Evolutionary conservation across 2,888 invertebrate genomes (phyloP).

Genomic region (Cryptocephalus moraei): DNA sequence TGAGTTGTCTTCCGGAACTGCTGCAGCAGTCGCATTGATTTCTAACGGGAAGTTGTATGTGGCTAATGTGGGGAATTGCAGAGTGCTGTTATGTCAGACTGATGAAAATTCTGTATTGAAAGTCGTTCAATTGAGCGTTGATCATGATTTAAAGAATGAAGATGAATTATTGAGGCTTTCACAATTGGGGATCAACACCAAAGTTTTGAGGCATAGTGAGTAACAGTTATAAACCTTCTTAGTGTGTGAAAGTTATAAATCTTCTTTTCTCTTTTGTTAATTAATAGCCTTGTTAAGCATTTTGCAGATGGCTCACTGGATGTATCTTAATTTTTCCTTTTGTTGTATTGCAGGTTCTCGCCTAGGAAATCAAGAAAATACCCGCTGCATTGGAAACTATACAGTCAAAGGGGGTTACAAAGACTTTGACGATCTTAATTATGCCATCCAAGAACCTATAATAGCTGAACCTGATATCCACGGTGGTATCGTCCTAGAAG

Average conservation of each 20-base stretch:
- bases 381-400: constrained; percentile 81
- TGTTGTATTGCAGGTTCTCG: constrained; percentile 45
- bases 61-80: constrained; percentile 67
- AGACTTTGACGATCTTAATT: constrained; percentile 65
- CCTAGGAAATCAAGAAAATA: constrained; percentile 71
- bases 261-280: not conserved
- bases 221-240: constrained; percentile 4
- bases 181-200: constrained; percentile 63
- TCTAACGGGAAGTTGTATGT: constrained; percentile 70
- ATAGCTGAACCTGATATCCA: constrained; percentile 76
- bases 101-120: constrained; percentile 66
- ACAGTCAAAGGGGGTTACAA: constrained; percentile 76
- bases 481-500: constrained; percentile 68
- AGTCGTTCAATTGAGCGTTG: constrained; percentile 72
- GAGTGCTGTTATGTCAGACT: constrained; percentile 71
- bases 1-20: constrained; percentile 72
- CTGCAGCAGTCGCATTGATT: constrained; percentile 72
- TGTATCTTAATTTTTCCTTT: not conserved
- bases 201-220: constrained; percentile 55
- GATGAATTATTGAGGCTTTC: constrained; percentile 71
- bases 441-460: constrained; percentile 67
- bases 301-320: not conserved
- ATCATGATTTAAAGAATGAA: constrained; percentile 77
- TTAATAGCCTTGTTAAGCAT: not conserved
- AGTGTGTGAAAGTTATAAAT: not conserved